Base-by-base conservation (phyloP, 2,113 vertebrate genomes). In the Engystomops pustulosus region DNA sequence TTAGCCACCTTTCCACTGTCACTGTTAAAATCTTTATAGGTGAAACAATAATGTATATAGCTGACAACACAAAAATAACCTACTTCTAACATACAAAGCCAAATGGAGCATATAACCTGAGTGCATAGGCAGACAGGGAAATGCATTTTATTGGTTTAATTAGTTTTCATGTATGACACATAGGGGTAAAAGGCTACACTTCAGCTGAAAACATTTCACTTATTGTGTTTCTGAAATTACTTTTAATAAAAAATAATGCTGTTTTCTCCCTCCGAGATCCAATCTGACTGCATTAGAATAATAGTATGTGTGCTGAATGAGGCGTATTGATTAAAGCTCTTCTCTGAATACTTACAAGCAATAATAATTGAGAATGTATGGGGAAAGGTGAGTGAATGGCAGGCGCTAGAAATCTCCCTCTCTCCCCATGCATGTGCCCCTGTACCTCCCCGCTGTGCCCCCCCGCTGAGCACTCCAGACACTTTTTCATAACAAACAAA, bases 401-500 rank as follows among this genome's bases (percentile, higher is more conserved):
- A 70, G 32, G 11, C 10, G 20, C 3, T 62, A 75, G 10, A 47
- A 71, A 58, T 41, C 3, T 60, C 27, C 72, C 10, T 60, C n/a
- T 71, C 47, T 71, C 2, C 23, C 15, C 45, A 30, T 41, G 20
- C 27, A 15, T 71, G n/a, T 55, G 34, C 34, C 49, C 79, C 55
- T 23, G 14, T 51, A 49, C 58, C 60, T 45, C 9, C 67, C 68
- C 18, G 34, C 49, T 81, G 45, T 51, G 49, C 25, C 12, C 30
- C 44, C 58, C 18, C 78, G 32, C 67, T 41, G 47, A n/a, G 79
- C 47, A 20, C 34, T 27, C 30, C 62, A 44, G 23, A 30, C 67
- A 72, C 47, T 72, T 82, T n/a, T 82, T 60, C 47, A 53, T 81
- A 71, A 74, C 55, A 74, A 71, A 74, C 55, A 74, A 38, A 74